Percentiles rank a stretch among this genome's conserved stretches.
phyloP scores from a whole-genome alignment of 2,113 vertebrate species.

The Ameiurus melas region DNA sequence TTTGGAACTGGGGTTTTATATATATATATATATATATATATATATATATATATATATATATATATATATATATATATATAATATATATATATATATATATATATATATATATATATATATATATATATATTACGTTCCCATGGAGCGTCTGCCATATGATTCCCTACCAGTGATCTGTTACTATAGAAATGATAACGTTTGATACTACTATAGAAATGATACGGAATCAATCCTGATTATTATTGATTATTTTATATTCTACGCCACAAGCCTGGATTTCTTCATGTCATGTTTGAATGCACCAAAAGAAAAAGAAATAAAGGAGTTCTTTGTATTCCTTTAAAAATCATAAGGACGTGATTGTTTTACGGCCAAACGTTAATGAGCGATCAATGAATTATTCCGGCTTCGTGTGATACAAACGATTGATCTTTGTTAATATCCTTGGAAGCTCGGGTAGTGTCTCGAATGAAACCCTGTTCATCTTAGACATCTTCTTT shows the following conservation, averaged over 20 bases:
- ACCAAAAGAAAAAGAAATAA: no score
- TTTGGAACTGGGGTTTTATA: no score
- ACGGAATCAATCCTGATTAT: no score
- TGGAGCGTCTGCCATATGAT: not conserved
- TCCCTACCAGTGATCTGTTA: not conserved
- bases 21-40: no score
- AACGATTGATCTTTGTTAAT: no score
- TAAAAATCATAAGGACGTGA: not conserved
- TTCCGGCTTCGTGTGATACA: not conserved
- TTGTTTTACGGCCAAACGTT: not conserved
- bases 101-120: no score
- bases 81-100: no score
- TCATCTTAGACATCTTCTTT: slow-evolving; percentile 57
- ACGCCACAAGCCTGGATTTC: not conserved
- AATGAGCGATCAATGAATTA: not conserved
- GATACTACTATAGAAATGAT: not conserved
- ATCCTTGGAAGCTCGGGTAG: not conserved
- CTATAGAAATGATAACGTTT: not conserved
- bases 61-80: no score
- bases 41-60: no score
- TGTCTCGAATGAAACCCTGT: slow-evolving; percentile 46
- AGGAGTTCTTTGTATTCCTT: not conserved
- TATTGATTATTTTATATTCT: not conserved
- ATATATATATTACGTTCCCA: no score
- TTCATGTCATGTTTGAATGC: no score